Percentiles rank a stretch among this genome's conserved stretches.
phyloP scores from a whole-genome alignment of 2,888 invertebrate genomes.

The Clunio marinus region DNA sequence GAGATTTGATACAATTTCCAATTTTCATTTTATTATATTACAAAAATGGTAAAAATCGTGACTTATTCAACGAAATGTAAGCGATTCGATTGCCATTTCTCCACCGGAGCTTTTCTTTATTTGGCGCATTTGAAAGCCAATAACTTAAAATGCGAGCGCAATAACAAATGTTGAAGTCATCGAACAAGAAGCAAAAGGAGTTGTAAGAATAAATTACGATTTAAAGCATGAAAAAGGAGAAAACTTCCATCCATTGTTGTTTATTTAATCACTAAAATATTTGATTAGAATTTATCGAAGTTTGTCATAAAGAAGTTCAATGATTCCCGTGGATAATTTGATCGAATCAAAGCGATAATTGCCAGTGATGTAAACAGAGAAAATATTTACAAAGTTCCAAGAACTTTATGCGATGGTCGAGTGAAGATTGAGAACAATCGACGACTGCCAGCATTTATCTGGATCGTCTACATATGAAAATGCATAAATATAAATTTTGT shows the following conservation, averaged over 20 bases:
- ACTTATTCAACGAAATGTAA: constrained; percentile 36
- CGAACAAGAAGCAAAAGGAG: constrained; percentile 21
- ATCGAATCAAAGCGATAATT: background rate
- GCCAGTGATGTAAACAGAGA: background rate
- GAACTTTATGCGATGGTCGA: no score
- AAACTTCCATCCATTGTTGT: background rate
- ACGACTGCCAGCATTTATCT: no score
- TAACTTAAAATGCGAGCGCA: constrained; percentile 33
- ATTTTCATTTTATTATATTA: constrained; percentile 27
- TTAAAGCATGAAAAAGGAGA: background rate
- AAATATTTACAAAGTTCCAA: background rate
- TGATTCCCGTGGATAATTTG: background rate
- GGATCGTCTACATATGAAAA: no score
- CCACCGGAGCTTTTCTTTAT: background rate
- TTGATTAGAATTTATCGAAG: no score
- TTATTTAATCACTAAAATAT: no score
- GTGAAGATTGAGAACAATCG: constrained; percentile 12
- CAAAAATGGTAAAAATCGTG: constrained; percentile 37
- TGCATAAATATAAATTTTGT: background rate
- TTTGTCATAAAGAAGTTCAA: background rate
- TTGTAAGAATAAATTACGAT: constrained; percentile 36
- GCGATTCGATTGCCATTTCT: constrained; percentile 17
- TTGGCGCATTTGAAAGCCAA: constrained; percentile 3
- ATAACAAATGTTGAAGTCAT: constrained; percentile 5
- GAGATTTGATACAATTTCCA: constrained; percentile 27